phyloP scores from a whole-genome alignment of 2,888 invertebrate species.

The Idaea aversata region DNA sequence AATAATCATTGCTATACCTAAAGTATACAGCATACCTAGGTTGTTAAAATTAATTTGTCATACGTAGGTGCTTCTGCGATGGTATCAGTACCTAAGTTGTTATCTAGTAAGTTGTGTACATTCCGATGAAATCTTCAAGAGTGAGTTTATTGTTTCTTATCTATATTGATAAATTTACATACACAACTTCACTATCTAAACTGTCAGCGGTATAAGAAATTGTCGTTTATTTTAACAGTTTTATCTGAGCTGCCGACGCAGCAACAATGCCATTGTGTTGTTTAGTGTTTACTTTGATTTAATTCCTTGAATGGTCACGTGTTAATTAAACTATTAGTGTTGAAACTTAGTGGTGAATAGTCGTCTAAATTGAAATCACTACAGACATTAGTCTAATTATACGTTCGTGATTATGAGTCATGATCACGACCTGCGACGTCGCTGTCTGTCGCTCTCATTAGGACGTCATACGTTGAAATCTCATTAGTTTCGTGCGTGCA shows the following conservation, averaged over 20 bases:
- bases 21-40: not conserved
- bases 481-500: conserved; percentile 75
- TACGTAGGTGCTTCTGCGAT: conserved; percentile 14
- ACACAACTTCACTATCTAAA: conserved; percentile 64
- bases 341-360: conserved; percentile 30
- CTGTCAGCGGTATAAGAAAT: conserved; percentile 65
- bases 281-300: conserved; percentile 34
- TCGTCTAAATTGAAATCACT: conserved; percentile 40
- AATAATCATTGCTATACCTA: conserved; percentile 4
- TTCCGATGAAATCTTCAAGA: conserved; percentile 56
- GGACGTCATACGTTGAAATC: conserved; percentile 71
- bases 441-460: conserved; percentile 69
- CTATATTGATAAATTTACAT: conserved; percentile 74
- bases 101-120: conserved; percentile 55
- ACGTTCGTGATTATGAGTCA: conserved; percentile 71
- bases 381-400: conserved; percentile 55
- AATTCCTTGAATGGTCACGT: conserved; percentile 41
- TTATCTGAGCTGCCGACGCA: conserved; percentile 56
- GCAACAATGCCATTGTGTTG: conserved; percentile 47
- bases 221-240: conserved; percentile 60
- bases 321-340: conserved; percentile 24
- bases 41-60: not conserved
- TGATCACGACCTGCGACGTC: conserved; percentile 47
- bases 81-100: conserved; percentile 31
- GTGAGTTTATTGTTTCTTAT: conserved; percentile 66